Percentiles rank a stretch among this genome's conserved stretches.
Evolutionary conservation across 2,888 invertebrate genomes (phyloP).

Genomic region (Stenoptilia bipunctidactyla): DNA sequence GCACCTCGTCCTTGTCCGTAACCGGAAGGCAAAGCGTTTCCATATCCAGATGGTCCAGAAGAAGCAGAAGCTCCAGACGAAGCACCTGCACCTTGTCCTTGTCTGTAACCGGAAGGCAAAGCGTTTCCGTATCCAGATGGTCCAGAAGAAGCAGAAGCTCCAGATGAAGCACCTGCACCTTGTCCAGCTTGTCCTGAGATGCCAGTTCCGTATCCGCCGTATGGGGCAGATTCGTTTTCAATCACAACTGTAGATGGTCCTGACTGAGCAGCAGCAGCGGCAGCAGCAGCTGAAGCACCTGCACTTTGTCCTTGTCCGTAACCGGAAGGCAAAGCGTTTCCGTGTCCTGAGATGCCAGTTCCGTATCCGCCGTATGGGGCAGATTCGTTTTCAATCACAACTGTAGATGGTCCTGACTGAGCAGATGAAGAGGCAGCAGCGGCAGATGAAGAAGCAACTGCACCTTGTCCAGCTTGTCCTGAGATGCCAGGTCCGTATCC

Average conservation of each 20-base stretch:
- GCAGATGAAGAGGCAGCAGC: not conserved
- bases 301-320: slow-evolving; percentile 4
- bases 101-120: no score
- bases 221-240: no score
- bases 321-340: not conserved
- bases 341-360: not conserved
- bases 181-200: not conserved
- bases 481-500: not conserved
- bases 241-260: no score
- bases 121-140: no score
- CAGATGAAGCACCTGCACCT: not conserved
- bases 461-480: not conserved
- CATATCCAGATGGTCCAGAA: no score
- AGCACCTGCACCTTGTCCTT: no score
- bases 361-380: no score
- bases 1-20: no score
- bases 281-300: not conserved
- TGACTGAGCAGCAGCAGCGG: slow-evolving; percentile 1
- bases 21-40: no score
- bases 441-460: not conserved
- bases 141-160: not conserved
- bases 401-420: not conserved
- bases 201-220: not conserved
- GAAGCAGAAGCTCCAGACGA: no score
- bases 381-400: not conserved